Conservation (phyloP, 2,888 invertebrate genomes). For the Macrophya annulata region DNA sequence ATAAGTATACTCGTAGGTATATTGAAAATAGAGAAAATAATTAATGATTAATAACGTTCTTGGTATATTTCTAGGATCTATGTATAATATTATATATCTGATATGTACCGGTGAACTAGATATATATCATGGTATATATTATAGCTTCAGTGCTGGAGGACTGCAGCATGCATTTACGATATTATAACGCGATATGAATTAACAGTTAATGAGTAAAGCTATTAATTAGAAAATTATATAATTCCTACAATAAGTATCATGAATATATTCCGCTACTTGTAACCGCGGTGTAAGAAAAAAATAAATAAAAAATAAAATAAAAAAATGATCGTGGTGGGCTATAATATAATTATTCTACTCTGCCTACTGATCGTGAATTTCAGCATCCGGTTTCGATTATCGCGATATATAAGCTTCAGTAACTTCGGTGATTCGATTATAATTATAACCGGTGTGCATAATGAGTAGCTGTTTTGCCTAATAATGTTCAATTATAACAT, state of each 20-base stretch:
- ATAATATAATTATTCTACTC: neutral
- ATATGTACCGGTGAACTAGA: too few species aligned
- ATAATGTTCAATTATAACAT: neutral
- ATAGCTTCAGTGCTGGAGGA: too few species aligned
- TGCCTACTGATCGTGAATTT: slow-evolving; percentile 1
- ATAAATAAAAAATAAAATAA: neutral
- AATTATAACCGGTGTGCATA: neutral
- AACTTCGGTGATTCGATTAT: slow-evolving; percentile 3
- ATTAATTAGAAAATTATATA: too few species aligned
- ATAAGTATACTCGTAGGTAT: too few species aligned
- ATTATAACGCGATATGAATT: too few species aligned
- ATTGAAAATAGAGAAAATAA: neutral
- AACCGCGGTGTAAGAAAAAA: too few species aligned
- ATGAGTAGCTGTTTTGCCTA: neutral
- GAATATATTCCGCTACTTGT: too few species aligned
- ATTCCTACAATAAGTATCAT: too few species aligned
- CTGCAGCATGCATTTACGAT: too few species aligned
- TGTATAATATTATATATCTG: too few species aligned
- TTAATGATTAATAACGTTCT: neutral
- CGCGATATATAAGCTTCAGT: neutral
- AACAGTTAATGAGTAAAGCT: too few species aligned
- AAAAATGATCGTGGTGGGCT: neutral
- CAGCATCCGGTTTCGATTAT: neutral
- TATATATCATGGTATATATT: too few species aligned
- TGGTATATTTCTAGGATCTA: neutral